phyloP scores from a whole-genome alignment of 2,888 invertebrate species.

The Hipparchia sbordonii region DNA sequence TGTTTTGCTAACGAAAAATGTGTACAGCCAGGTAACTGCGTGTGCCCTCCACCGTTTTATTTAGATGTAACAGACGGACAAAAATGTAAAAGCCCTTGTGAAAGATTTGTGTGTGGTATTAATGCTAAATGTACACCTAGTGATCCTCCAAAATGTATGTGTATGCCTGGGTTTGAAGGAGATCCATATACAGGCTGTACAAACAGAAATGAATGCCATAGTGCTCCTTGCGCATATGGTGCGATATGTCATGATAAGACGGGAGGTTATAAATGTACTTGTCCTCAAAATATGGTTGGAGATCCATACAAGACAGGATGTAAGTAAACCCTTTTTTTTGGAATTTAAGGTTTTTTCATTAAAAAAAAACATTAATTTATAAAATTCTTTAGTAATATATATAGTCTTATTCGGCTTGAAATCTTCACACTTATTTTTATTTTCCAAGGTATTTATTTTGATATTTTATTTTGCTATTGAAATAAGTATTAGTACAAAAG shows the following conservation, averaged over 20 bases:
- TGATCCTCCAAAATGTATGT: conserved; percentile 95
- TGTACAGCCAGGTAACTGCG: conserved; percentile 94
- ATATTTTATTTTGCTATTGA: too few relatives aligned
- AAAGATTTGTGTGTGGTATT: conserved; percentile 94
- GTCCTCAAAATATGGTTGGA: conserved; percentile 91
- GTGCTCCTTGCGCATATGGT: conserved; percentile 93
- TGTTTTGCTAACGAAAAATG: conserved; percentile 95
- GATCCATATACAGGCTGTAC: conserved; percentile 92
- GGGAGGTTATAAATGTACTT: conserved; percentile 93
- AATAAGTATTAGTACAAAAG: too few relatives aligned
- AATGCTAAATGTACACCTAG: conserved; percentile 95
- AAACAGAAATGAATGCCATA: conserved; percentile 93
- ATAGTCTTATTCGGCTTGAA: too few relatives aligned
- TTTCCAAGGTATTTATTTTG: too few relatives aligned
- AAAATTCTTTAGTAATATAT: too few relatives aligned
- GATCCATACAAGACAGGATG: conserved; percentile 94
- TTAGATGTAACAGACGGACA: conserved; percentile 91
- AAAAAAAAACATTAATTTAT: neutral
- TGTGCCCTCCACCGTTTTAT: conserved; percentile 95
- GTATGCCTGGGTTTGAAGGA: conserved; percentile 93
- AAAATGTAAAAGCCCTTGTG: conserved; percentile 96
- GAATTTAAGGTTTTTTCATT: conserved; percentile 10
- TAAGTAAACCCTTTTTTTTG: conserved; percentile 61
- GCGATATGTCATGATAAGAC: conserved; percentile 94
- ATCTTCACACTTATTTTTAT: too few relatives aligned